Conservation (phyloP, 2,113 vertebrate genomes). For the Grantiella picta region DNA sequence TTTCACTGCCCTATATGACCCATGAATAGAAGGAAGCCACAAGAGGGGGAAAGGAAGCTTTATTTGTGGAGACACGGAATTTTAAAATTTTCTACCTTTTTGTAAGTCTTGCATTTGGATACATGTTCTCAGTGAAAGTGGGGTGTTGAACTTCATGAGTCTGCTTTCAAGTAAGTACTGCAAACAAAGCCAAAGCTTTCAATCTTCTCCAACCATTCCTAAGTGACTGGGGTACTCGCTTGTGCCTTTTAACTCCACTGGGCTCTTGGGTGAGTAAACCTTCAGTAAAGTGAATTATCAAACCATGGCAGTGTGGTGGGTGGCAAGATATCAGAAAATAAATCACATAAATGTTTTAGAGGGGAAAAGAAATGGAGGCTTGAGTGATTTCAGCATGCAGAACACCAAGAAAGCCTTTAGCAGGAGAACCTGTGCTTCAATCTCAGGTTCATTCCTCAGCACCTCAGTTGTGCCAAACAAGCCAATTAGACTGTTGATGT, state of each 20-base stretch:
- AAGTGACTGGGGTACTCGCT: neutral
- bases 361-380: neutral
- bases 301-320: neutral
- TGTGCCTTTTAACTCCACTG: neutral
- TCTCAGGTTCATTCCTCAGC: neutral
- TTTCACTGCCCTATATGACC: slow-evolving; percentile 15
- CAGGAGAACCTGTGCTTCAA: neutral
- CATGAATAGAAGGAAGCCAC: neutral
- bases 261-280: neutral
- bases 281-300: neutral
- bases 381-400: neutral
- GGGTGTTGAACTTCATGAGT: rapidly evolving
- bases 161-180: neutral
- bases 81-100: neutral
- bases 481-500: neutral
- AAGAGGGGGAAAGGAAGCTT: neutral
- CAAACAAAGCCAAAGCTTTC: neutral
- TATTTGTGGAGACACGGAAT: neutral
- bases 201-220: neutral
- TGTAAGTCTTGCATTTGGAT: neutral
- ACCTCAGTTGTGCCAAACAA: neutral
- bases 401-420: neutral
- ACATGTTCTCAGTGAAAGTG: neutral
- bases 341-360: neutral
- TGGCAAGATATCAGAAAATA: neutral